Conservation (phyloP, 2,113 vertebrate genomes). For the Lampris incognitus region DNA sequence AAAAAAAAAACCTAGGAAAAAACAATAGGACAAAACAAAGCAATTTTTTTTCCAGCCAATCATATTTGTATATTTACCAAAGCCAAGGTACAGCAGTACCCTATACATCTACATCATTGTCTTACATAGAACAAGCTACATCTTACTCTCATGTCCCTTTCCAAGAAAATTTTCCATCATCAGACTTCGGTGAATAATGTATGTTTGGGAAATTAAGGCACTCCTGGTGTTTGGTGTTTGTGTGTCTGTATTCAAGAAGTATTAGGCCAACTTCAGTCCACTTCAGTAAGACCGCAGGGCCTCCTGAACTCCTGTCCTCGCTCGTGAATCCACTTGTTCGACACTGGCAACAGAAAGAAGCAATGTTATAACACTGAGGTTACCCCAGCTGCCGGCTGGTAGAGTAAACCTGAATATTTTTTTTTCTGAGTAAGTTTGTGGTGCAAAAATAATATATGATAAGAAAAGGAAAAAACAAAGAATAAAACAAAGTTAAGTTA, state of each 20-base stretch:
- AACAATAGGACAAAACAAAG: too few species aligned
- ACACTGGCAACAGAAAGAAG: slow-evolving; percentile 84
- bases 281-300: slow-evolving; percentile 93
- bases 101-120: not conserved
- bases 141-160: not conserved
- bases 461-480: too few species aligned
- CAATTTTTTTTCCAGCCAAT: too few species aligned
- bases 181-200: not conserved
- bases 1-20: too few species aligned
- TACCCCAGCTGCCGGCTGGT: not conserved
- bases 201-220: slow-evolving; percentile 25
- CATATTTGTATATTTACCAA: too few species aligned
- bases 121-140: not conserved
- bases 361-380: not conserved
- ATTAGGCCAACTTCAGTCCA: slow-evolving; percentile 83
- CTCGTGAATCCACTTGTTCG: slow-evolving; percentile 99
- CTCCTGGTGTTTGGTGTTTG: not conserved
- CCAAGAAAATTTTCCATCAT: not conserved
- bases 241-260: not conserved
- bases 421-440: too few species aligned
- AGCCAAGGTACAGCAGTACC: too few species aligned
- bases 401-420: not conserved
- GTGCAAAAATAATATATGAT: too few species aligned
- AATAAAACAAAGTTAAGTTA: too few species aligned
- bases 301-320: slow-evolving; percentile 96